Percentiles rank a stretch among this genome's conserved stretches.
Conservation (phyloP, 2,888 invertebrate genomes). For the Tupiocoris notatus region DNA sequence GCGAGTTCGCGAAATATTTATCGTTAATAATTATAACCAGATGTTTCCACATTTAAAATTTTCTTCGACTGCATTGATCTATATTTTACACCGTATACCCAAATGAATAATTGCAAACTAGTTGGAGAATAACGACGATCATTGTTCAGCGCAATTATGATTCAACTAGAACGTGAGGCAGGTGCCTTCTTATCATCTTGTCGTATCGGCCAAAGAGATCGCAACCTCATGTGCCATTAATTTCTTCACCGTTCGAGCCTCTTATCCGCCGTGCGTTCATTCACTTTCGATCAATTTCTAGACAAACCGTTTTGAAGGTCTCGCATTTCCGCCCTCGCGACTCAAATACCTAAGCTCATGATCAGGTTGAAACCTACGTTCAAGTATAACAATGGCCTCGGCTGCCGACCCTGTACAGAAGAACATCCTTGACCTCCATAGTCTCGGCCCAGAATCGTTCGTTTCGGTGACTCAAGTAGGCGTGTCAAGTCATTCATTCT, state of each 20-base stretch:
- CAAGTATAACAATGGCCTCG: background rate
- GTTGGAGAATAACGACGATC: background rate
- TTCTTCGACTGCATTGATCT: too few species aligned
- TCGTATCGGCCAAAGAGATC: background rate
- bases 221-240: background rate
- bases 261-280: background rate
- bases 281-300: background rate
- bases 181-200: background rate
- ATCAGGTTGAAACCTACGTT: background rate
- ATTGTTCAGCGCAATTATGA: too few species aligned
- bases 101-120: background rate
- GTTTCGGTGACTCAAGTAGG: background rate
- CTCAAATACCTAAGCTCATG: background rate
- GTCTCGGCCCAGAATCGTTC: background rate
- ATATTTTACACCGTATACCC: too few species aligned
- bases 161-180: background rate
- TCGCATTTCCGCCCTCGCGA: background rate
- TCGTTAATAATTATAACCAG: too few species aligned
- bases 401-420: background rate
- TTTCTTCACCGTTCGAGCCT: too few species aligned
- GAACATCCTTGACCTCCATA: background rate
- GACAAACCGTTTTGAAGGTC: background rate
- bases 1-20: too few species aligned
- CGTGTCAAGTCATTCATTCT: background rate
- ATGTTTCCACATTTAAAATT: too few species aligned